Evolutionary conservation across 2,888 invertebrate species (phyloP).

Genomic region (Aradus depressus): DNA sequence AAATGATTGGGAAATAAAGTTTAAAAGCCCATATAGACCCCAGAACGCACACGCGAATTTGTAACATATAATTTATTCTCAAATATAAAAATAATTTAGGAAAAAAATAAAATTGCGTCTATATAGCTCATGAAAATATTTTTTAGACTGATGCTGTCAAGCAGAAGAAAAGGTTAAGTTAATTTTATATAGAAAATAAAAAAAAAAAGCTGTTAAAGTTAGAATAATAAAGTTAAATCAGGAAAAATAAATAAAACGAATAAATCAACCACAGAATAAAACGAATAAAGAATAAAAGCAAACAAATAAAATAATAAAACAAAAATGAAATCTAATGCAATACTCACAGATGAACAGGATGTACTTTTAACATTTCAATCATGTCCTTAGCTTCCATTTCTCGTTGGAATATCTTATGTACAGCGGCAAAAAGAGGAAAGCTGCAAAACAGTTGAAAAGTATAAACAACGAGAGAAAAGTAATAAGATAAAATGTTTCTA

Average conservation of each 20-base stretch:
- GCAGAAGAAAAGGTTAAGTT: background rate
- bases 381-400: slow-evolving; percentile 66
- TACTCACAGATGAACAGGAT: slow-evolving; percentile 95
- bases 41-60: too few species aligned
- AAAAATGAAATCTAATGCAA: background rate
- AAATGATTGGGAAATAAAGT: too few species aligned
- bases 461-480: too few species aligned
- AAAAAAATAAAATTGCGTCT: background rate
- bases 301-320: background rate
- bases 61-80: too few species aligned
- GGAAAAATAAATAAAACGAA: background rate
- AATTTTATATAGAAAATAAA: background rate
- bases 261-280: background rate
- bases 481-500: too few species aligned
- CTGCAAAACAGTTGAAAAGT: slow-evolving; percentile 33
- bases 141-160: background rate
- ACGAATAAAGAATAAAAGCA: background rate
- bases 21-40: too few species aligned
- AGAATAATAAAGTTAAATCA: background rate
- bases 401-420: slow-evolving; percentile 84
- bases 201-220: background rate
- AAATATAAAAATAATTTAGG: too few species aligned
- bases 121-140: background rate
- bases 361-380: slow-evolving; percentile 84
- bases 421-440: slow-evolving; percentile 92